Evolutionary conservation across 2,888 invertebrate genomes (phyloP).

Genomic region (Amiota mariae): DNA sequence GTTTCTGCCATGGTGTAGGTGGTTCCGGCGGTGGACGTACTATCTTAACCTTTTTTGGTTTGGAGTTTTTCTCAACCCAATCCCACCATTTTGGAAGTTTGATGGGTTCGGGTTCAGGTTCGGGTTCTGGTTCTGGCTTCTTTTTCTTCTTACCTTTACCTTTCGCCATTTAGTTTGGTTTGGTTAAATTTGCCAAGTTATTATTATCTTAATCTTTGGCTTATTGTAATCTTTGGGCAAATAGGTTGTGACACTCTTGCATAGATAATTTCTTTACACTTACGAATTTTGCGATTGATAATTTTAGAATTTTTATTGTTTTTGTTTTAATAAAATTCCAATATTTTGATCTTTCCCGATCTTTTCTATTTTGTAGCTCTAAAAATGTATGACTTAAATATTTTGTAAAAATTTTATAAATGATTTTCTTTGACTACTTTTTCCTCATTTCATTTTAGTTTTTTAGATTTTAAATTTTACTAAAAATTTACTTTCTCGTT

Average conservation of each 20-base stretch:
- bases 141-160: not conserved
- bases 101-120: not conserved
- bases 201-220: too few relatives aligned
- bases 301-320: not conserved
- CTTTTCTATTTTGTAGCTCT: too few relatives aligned
- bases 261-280: too few relatives aligned
- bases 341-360: not conserved
- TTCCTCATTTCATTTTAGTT: not conserved
- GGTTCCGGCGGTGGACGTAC: conserved; percentile 26
- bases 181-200: too few relatives aligned
- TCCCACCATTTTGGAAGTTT: conserved; percentile 38
- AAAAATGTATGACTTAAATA: not conserved
- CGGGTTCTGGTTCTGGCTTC: not conserved
- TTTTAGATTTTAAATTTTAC: not conserved
- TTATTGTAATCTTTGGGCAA: too few relatives aligned
- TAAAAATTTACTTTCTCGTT: conserved; percentile 8
- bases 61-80: conserved; percentile 50
- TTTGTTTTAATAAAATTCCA: not conserved
- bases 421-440: not conserved
- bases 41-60: conserved; percentile 43
- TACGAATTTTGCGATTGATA: not conserved
- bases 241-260: too few relatives aligned
- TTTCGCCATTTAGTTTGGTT: not conserved
- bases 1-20: conserved; percentile 52
- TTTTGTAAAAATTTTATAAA: not conserved